A percentile compares a stretch with the other conserved stretches of the same genome.
These are phyloP conservation scores for Diploptera punctata DNA, from an alignment of 2,888 invertebrate species.

Conservation along the genomic window DNA sequence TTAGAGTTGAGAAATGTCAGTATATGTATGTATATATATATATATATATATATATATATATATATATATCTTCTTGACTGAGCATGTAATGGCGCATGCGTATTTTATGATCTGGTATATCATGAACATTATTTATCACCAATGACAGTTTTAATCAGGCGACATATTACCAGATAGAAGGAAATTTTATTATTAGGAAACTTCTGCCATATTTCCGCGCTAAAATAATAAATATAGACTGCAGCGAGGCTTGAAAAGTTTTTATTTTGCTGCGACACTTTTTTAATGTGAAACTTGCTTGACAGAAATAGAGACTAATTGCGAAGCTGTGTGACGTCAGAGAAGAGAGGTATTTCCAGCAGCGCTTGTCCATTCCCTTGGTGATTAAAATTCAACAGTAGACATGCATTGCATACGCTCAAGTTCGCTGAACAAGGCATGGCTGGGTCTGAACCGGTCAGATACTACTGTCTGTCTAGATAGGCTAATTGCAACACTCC, in stretches of 20 bases:
- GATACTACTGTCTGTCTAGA: neutral
- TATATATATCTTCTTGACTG: no score
- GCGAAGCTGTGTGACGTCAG: constrained; percentile 13
- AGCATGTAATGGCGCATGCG: no score
- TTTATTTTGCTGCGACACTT: neutral
- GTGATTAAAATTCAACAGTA: constrained; percentile 26
- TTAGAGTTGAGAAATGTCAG: no score
- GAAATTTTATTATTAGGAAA: no score
- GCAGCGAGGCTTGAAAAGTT: neutral
- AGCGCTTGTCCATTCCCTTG: constrained; percentile 23
- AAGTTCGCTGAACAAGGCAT: constrained; percentile 8
- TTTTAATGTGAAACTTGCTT: constrained; percentile 8
- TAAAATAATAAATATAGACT: neutral
- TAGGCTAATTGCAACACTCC: constrained; percentile 16
- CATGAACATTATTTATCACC: no score
- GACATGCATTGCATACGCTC: constrained; percentile 4
- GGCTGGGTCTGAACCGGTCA: neutral
- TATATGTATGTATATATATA: neutral
- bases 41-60: neutral
- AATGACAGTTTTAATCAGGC: no score
- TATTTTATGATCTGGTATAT: no score
- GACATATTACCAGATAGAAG: no score
- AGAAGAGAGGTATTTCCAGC: constrained; percentile 11
- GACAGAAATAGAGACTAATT: constrained; percentile 3
- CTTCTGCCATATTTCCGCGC: no score